phyloP scores from a whole-genome alignment of 2,888 invertebrate species.

The Serrognathus titanus region DNA sequence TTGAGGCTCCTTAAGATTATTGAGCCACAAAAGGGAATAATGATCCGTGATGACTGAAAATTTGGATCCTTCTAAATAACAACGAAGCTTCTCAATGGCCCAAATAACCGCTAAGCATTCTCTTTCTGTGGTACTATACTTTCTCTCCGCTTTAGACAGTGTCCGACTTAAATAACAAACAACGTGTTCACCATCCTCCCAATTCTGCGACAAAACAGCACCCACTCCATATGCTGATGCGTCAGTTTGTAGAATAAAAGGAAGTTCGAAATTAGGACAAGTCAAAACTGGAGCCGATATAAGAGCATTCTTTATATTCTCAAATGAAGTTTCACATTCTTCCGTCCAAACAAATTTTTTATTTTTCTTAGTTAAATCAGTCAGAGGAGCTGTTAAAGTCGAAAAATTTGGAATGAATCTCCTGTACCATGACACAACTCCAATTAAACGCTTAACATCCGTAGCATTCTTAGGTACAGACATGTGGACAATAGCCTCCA shows the following conservation, averaged over 20 bases:
- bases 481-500: conserved; percentile 20
- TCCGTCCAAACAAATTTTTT: conserved; percentile 1
- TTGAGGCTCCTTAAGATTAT: conserved; percentile 5
- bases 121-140: conserved; percentile 11
- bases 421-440: conserved; percentile 20
- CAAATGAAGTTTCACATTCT: conserved; percentile 11
- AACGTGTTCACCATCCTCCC: conserved; percentile 18
- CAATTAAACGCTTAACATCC: conserved; percentile 31
- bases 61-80: background rate
- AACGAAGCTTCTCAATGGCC: background rate
- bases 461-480: conserved; percentile 26
- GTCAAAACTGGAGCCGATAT: conserved; percentile 12
- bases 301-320: conserved; percentile 9
- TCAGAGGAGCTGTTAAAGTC: conserved; percentile 1
- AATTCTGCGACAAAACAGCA: conserved; percentile 20
- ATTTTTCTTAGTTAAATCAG: conserved; percentile 4
- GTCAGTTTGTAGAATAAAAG: conserved; percentile 29
- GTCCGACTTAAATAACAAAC: conserved; percentile 21
- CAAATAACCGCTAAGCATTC: no score
- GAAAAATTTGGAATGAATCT: conserved; percentile 4
- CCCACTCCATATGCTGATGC: conserved; percentile 25
- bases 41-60: conserved; percentile 13
- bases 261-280: conserved; percentile 11
- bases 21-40: conserved; percentile 4
- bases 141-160: conserved; percentile 17